Percentiles rank a stretch among this genome's conserved stretches.
These are phyloP conservation scores for Pseudorectes ferrugineus DNA, from an alignment of 2,113 vertebrate genomes.

Conservation along the genomic window DNA sequence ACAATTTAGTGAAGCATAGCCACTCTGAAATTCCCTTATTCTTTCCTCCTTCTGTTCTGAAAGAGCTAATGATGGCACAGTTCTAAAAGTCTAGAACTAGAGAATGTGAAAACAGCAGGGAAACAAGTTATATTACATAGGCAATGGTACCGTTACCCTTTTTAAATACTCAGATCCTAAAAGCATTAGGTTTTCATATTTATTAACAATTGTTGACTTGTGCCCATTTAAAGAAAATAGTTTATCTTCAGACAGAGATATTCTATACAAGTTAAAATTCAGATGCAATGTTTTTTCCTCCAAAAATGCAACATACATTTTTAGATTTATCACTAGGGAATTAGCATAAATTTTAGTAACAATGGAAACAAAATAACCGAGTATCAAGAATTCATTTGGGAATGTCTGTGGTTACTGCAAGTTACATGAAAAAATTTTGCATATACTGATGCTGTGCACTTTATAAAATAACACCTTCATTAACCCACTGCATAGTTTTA, in stretches of 20 bases:
- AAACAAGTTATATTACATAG: fast-evolving
- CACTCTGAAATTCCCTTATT: background rate
- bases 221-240: background rate
- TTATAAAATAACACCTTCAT: background rate
- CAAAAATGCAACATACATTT: background rate
- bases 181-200: background rate
- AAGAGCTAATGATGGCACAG: background rate
- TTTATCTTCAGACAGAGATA: background rate
- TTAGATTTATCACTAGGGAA: background rate
- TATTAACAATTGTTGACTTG: background rate
- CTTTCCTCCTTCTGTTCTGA: background rate
- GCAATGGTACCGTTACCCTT: background rate
- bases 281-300: background rate
- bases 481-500: background rate
- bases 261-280: background rate
- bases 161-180: background rate
- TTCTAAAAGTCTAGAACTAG: background rate
- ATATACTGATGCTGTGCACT: background rate
- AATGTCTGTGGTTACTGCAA: background rate
- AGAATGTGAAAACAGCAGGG: background rate
- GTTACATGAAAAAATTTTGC: background rate
- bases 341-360: background rate
- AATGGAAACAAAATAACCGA: background rate
- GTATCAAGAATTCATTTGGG: background rate
- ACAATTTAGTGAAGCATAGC: background rate